Evolutionary conservation across 2,888 invertebrate genomes (phyloP).

Genomic region (Cheiracanthium punctorium): DNA sequence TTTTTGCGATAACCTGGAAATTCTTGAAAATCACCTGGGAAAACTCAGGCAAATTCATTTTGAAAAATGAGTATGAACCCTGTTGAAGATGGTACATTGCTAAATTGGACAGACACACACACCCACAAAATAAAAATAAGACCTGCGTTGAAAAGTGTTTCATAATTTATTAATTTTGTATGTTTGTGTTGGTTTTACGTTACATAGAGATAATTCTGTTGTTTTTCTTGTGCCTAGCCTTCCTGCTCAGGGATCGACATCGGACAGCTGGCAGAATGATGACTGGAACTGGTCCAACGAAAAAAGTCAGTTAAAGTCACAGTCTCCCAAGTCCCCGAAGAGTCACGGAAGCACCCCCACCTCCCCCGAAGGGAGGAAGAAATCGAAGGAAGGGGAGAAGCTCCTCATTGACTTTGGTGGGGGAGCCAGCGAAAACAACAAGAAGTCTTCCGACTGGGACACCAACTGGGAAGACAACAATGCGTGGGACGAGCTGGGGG

Average conservation of each 20-base stretch:
- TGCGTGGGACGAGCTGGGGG: slow-evolving; percentile 44
- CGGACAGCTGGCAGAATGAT: slow-evolving; percentile 50
- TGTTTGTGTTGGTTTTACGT: too few relatives aligned
- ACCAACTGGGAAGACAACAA: slow-evolving; percentile 48
- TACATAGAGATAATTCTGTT: too few relatives aligned
- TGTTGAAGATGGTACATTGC: too few relatives aligned
- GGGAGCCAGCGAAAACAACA: slow-evolving; percentile 24
- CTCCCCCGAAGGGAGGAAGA: slow-evolving; percentile 32
- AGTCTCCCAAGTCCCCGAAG: slow-evolving; percentile 28
- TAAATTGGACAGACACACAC: too few relatives aligned
- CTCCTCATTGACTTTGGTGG: slow-evolving; percentile 58
- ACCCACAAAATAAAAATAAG: too few relatives aligned
- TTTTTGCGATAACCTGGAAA: too few relatives aligned
- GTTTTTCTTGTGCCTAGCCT: too few relatives aligned
- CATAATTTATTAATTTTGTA: too few relatives aligned
- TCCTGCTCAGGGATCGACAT: slow-evolving; percentile 14
- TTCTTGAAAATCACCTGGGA: too few relatives aligned
- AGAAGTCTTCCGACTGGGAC: slow-evolving; percentile 23
- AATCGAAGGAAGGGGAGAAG: slow-evolving; percentile 31
- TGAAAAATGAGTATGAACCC: too few relatives aligned
- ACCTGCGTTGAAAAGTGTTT: too few relatives aligned
- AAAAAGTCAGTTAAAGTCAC: not conserved
- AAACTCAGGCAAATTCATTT: too few relatives aligned
- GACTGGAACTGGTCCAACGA: slow-evolving; percentile 56
- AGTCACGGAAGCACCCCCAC: slow-evolving; percentile 24